phyloP scores from a whole-genome alignment of 2,888 invertebrate species.

The Amphipoea lucens region DNA sequence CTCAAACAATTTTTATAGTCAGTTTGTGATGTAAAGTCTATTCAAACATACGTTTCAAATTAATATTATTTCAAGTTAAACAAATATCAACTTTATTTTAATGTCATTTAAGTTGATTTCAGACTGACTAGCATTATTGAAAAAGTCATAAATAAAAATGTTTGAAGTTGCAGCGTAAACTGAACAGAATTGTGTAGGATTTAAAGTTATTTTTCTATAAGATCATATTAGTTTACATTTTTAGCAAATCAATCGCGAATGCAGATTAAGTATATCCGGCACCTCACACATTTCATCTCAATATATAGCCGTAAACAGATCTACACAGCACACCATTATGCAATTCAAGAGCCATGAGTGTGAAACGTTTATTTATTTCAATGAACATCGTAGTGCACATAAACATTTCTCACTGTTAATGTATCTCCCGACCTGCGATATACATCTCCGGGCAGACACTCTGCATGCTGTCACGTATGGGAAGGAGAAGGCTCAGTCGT shows the following conservation, averaged over 20 bases:
- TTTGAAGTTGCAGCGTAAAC: too few species aligned
- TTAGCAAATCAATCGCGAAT: too few species aligned
- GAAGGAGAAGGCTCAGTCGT: conserved; percentile 34
- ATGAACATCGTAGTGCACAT: conserved; percentile 56
- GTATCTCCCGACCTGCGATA: conserved; percentile 55
- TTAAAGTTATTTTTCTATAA: too few species aligned
- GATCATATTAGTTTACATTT: too few species aligned
- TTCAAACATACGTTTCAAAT: too few species aligned
- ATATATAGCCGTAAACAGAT: conserved; percentile 3
- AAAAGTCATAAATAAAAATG: too few species aligned
- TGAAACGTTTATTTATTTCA: conserved; percentile 58
- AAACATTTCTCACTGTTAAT: conserved; percentile 60
- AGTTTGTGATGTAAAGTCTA: not conserved
- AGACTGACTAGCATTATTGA: too few species aligned
- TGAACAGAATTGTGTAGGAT: too few species aligned
- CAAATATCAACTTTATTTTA: too few species aligned
- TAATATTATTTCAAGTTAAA: too few species aligned
- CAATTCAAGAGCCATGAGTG: conserved; percentile 23
- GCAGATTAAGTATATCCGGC: not conserved
- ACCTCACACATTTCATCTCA: conserved; percentile 4
- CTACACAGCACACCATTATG: conserved; percentile 1
- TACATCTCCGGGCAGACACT: conserved; percentile 43
- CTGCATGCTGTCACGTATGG: not conserved
- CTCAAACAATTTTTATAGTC: not conserved
- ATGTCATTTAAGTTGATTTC: too few species aligned